Evolutionary conservation across 2,797 vertebrate genomes (phyloP).

Genomic region (Agapornis canus): DNA sequence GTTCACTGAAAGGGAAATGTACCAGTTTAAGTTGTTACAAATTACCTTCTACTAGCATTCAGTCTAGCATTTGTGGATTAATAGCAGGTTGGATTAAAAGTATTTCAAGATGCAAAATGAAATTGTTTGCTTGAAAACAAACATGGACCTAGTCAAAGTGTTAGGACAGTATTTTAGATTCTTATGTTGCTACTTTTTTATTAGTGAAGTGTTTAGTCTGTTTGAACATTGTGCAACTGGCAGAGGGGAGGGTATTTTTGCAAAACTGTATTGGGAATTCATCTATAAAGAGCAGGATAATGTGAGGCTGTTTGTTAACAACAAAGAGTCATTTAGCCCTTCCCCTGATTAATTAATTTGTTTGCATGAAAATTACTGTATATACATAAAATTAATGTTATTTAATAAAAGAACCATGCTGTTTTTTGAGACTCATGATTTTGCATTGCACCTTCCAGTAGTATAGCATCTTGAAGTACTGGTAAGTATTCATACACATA

Average conservation of each 20-base stretch:
- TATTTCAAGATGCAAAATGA: neutral
- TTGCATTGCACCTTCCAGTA: neutral
- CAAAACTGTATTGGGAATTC: neutral
- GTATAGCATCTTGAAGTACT: neutral
- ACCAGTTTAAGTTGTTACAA: neutral
- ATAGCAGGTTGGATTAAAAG: neutral
- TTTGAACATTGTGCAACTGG: neutral
- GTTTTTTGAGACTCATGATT: neutral
- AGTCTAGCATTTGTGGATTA: slow-evolving; percentile 6
- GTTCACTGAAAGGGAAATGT: neutral
- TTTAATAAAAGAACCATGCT: neutral
- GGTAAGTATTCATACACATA: neutral
- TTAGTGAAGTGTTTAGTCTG: neutral
- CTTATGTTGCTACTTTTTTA: neutral
- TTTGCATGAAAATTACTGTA: neutral
- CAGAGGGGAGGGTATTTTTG: neutral
- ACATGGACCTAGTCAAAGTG: neutral
- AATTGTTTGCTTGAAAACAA: neutral
- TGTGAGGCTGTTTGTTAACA: neutral
- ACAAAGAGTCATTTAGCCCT: neutral
- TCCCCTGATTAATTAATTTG: neutral
- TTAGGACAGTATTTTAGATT: neutral
- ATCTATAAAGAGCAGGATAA: neutral
- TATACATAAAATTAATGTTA: neutral
- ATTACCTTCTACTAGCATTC: neutral